phyloP scores from a whole-genome alignment of 2,888 invertebrate genomes.

The Synergus itoensis region DNA sequence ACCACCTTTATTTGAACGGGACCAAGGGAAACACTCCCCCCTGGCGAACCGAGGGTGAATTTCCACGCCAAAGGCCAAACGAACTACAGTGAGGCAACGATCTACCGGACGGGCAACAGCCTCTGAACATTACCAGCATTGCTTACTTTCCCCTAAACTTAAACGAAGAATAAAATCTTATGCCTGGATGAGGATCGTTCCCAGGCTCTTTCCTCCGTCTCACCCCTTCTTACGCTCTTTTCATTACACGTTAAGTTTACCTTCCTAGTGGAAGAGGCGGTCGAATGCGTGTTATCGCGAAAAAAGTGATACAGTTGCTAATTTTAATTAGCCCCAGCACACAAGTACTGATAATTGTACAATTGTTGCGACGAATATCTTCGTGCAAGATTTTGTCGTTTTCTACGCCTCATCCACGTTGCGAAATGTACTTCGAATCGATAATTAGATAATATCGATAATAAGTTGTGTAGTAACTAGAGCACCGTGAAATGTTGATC shows the following conservation, averaged over 20 bases:
- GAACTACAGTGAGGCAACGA: slow-evolving; percentile 52
- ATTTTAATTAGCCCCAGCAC: background rate
- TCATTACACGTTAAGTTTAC: background rate
- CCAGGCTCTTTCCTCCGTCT: background rate
- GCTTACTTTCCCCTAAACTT: background rate
- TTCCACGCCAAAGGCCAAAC: slow-evolving; percentile 50
- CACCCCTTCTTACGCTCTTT: background rate
- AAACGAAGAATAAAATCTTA: background rate
- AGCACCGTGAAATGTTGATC: slow-evolving; percentile 45
- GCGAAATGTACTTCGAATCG: slow-evolving; percentile 22
- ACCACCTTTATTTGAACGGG: slow-evolving; percentile 47
- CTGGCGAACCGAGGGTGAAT: slow-evolving; percentile 54
- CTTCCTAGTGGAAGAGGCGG: background rate
- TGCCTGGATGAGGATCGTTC: background rate
- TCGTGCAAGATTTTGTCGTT: background rate
- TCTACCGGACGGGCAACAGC: slow-evolving; percentile 48
- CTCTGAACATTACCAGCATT: too few relatives aligned
- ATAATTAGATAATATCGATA: background rate
- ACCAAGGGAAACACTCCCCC: slow-evolving; percentile 53
- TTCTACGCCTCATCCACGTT: background rate
- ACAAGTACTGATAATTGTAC: too few relatives aligned
- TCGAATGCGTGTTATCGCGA: background rate
- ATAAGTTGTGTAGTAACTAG: background rate
- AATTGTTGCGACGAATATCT: background rate
- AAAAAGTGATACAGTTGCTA: slow-evolving; percentile 24